Evolutionary conservation across 23 tunicate genomes (phyloP), one percentile per base, ranked within the genome.

Genomic region (Ascidia mentula): DNA sequence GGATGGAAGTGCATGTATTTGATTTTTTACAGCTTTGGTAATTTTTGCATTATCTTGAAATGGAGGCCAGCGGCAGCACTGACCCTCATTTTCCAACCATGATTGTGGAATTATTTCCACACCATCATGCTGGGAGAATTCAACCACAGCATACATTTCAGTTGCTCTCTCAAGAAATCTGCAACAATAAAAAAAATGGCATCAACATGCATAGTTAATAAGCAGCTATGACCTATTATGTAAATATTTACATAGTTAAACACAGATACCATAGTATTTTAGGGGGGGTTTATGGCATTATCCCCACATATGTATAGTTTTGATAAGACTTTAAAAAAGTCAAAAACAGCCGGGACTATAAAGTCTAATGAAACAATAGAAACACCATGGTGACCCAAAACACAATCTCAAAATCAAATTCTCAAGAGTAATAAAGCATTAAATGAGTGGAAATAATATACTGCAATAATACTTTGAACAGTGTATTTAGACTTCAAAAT

Each of bases 41-140:
- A 42, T 42, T 42, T 42, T 42, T 42, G 53, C 15, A 42, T 42
- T 42, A 42, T 42, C 53, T 42, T 42, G 53, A 42, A 9, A 42
- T 42, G 53, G 53, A 42, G 53, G 53, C 53, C 53, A 42, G 53
- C 53, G 53, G 53, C 53, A 42, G 53, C 53, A 42, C 53, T 42
- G 53, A 42, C 53, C 53, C 12, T 42, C 53, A 42, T 42, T 42
- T 15, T 42, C 53, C 53, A 42, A 42, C 53, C 53, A 42, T 42
- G 15, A 42, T 42, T 42, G 53, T 42, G 53, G 53, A 42, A 42
- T 42, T 42, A 42, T 42, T 42, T 42, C 53, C 53, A 42, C 53
- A 42, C 53, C 53, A 42, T 42, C 53, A 42, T 42, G 53, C 15
- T 42, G 53, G 12, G 53, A 9, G 15, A 42, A 42, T 42, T 42